These are phyloP conservation scores for Pantherophis guttatus DNA, from an alignment of 2,113 vertebrate genomes.

Conservation along the genomic window DNA sequence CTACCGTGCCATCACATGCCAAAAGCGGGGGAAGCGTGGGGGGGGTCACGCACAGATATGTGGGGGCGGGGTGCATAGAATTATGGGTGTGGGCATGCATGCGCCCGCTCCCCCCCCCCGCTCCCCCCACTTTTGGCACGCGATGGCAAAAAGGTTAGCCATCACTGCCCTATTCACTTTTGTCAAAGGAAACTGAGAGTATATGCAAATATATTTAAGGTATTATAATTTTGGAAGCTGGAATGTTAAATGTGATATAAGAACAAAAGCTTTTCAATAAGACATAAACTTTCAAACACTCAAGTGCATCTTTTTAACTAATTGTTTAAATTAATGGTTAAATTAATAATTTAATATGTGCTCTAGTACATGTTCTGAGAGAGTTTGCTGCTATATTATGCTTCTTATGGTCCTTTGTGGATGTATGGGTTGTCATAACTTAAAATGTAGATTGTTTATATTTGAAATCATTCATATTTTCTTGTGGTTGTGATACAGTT, in stretches of 20 bases:
- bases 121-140: too few relatives aligned
- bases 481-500: neutral
- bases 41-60: too few relatives aligned
- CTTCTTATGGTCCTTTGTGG: neutral
- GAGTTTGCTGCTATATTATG: neutral
- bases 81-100: too few relatives aligned
- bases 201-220: neutral
- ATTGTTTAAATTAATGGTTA: neutral
- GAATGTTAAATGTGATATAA: neutral
- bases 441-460: neutral
- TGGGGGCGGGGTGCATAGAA: too few relatives aligned
- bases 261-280: neutral
- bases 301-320: neutral
- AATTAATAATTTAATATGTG: neutral
- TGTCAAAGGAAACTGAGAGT: neutral
- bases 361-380: neutral
- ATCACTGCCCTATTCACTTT: neutral
- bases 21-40: too few relatives aligned
- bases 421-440: neutral
- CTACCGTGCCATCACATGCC: too few relatives aligned
- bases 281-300: neutral
- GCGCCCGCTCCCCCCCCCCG: too few relatives aligned
- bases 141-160: too few relatives aligned
- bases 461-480: neutral
- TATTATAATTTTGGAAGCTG: neutral